Base-by-base conservation (phyloP, 2,888 invertebrate genomes). In the Chrysolina americana region DNA sequence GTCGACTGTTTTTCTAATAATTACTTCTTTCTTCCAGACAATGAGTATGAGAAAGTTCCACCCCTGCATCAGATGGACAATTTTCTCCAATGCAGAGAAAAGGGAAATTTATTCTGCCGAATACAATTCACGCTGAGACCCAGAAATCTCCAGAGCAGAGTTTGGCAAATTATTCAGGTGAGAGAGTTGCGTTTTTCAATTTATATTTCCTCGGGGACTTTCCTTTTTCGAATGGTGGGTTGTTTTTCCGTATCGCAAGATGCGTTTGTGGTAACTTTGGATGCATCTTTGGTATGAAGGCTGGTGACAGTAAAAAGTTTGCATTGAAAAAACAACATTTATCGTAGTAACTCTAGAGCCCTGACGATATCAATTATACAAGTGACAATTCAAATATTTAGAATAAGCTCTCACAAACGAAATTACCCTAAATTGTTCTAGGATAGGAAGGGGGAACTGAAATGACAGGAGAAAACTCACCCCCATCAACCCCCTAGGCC, bases 91-190 rank as follows among this genome's bases (percentile, higher is more conserved):
- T 71, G 70, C 41, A 53, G 63, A n/a, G 36, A 28, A 36, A 48
- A 65, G 28, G 65, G 41, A 41, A 65, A 71, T 71, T n/a, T 71
- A 41, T 71, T 64, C 28, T 71, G 70, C 21, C 62, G 41, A 23
- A 64, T 71, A 17, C 64, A 65, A 21, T 53, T 71, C 13, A 53
- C 21, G 17, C 41, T 71, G 53, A 50, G 53, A n/a, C 41, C 70
- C 8, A 71, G 15, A 19, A 36, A 23, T 19, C 15, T 11, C 1
- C 41, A 50, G 4, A 65, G 41, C 41, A 65, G 21, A 19, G 48
- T 65, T 13, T 71, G 70, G 70, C 50, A 65, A n/a, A 36, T 53
- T 17, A 71, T 71, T 36, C 41, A 64, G 70, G 70, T 71, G 23
- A 63, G 65, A 36, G 41, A 23, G 21, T 53, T 53, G 3, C 36